phyloP scores from a whole-genome alignment of 2,797 vertebrate species.

The Macrochelys suwanniensis region DNA sequence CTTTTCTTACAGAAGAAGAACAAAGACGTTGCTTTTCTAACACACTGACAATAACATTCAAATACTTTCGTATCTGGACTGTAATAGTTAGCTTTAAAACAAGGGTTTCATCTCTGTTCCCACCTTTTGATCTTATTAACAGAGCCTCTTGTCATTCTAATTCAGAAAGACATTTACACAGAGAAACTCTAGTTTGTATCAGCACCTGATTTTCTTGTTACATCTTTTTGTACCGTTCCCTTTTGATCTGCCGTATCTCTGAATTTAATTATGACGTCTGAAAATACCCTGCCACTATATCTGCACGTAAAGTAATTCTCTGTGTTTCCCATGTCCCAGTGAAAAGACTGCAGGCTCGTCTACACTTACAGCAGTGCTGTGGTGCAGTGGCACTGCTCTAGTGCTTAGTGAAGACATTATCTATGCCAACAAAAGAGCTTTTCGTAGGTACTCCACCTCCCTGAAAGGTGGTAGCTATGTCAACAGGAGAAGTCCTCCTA shows the following conservation, averaged over 20 bases:
- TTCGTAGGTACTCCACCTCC: not conserved
- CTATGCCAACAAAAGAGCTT: not conserved
- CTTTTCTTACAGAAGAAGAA: not conserved
- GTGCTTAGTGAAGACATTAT: not conserved
- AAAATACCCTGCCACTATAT: slow-evolving; percentile 27
- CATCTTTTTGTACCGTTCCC: slow-evolving; percentile 33
- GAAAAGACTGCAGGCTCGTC: not conserved
- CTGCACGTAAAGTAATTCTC: slow-evolving; percentile 17
- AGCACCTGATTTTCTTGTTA: slow-evolving; percentile 47
- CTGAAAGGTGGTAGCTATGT: not conserved
- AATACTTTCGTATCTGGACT: slow-evolving; percentile 28
- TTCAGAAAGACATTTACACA: slow-evolving; percentile 48
- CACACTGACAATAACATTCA: not conserved
- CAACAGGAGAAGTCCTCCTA: not conserved
- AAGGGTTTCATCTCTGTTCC: slow-evolving; percentile 27
- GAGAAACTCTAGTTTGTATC: slow-evolving; percentile 41
- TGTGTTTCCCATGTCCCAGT: not conserved
- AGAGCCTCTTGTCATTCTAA: slow-evolving; percentile 48
- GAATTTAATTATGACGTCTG: slow-evolving; percentile 58
- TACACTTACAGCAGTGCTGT: not conserved
- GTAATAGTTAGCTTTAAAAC: slow-evolving; percentile 50
- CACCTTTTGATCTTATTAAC: slow-evolving; percentile 58
- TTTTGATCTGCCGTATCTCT: slow-evolving; percentile 65
- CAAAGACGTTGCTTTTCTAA: not conserved
- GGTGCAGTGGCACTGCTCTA: not conserved